Evolutionary conservation across 2,113 vertebrate genomes (phyloP), one percentile per base, ranked within the genome.

Genomic region (Eurystomus gularis): DNA sequence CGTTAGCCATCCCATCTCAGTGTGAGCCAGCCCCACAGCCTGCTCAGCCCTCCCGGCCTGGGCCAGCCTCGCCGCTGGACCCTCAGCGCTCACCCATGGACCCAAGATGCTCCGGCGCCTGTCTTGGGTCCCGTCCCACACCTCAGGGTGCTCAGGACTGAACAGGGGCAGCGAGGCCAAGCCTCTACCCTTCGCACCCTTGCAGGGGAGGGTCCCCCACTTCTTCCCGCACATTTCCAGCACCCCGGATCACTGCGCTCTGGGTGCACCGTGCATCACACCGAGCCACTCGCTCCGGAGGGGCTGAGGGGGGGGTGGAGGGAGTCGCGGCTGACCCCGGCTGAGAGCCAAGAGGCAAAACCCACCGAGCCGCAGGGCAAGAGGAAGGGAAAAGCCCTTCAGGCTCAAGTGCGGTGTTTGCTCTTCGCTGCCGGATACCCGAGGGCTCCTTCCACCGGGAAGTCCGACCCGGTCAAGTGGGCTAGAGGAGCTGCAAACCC

Each of bases 361-460:
- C 5, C 85, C 7, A 1, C 42, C 62, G 2, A 8, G 31, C 40
- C 1, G 1, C 40, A 0, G 66, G 87, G 92, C 21, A 9, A 84
- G 77, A 84, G 91, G 92, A 95, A 94, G 86, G 88, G 78, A 11
- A 75, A 86, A 90, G 14, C 8, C 87, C 95, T 93, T 21, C 60
- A 96, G 83, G 24, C 61, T 42, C 13, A 2, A 93, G 91, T 2
- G 80, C 73, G 0, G 2, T 95, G 51, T 96, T 97, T 97, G 95
- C 84, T 94, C 76, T 57, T 12, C 9, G 23, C 91, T 65, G 64
- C 82, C 80, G 86, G 93, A 40, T 25, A 19, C 7, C 75, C 11
- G 42, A 57, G 17, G 86, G 79, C 35, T 51, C 89, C 72, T 82
- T 68, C 83, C 86, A 28, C 11, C 94, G 64, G 86, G 88, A 95